Evolutionary conservation across 2,797 vertebrate genomes (phyloP), one percentile per base, ranked within the genome.

Genomic region (Acestrorhynchus altus): DNA sequence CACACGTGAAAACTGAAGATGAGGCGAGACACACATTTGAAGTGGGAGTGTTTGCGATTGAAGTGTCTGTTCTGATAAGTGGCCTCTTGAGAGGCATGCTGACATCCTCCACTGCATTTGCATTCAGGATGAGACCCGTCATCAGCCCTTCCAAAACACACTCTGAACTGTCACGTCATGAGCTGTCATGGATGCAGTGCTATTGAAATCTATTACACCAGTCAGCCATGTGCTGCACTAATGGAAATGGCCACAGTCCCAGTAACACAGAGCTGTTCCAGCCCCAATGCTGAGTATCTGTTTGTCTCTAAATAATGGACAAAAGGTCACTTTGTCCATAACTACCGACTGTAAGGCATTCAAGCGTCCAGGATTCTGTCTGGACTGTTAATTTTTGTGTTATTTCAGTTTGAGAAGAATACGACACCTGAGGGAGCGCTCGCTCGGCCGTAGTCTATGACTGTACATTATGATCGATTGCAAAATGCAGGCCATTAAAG

Each of bases 341-440:
- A 90, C 90, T 89, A 84, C 79, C 84, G 81, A 77, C 83, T 64
- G 72, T 67, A 81, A 83, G 83, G 87, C 75, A 63, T 75, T 66
- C 83, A 77, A 83, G 77, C 83, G 71, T 84, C 83, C 86, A 81
- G 60, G 6, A 78, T 84, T 73, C 77, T 63, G 80, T 67, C 60
- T 87, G 81, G 83, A 88, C 84, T 87, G 83, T 78, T 81, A 78
- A 74, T 80, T 85, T 87, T 87, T 76, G 57, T 86, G 86, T 77
- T 84, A 88, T 86, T 88, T 79, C 20, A 42, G 69, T 77, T 74
- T 63, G 26, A 57, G 60, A 56, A 74, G 70, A 65, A 46, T 72
- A 15, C 26, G 24, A 2, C 61, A 39, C 65, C 65, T 7, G 8
- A 24, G 61, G 66, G 76, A 69, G 52, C 35, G 64, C 42, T 72